Percentiles rank a stretch among this genome's conserved stretches.
Conservation (phyloP, 2,797 vertebrate genomes). For the Alexandromys oeconomus region DNA sequence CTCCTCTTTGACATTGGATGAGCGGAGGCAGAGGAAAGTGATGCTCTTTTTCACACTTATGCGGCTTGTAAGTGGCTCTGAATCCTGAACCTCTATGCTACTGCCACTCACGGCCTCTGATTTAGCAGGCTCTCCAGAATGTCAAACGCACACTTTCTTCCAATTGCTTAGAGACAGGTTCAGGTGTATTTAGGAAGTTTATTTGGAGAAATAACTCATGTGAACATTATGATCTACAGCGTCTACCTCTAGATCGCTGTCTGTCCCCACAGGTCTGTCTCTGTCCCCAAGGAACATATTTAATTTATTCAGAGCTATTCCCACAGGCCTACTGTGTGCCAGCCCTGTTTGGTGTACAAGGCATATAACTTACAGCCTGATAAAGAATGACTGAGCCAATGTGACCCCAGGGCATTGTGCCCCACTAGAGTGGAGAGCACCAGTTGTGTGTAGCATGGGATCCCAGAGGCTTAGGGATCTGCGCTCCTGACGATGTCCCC, state of each 20-base stretch:
- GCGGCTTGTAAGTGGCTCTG: fast-evolving
- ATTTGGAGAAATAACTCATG: not conserved
- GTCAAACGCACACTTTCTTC: not conserved
- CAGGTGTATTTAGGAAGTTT: not conserved
- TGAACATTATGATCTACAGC: not conserved
- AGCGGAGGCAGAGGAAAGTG: not conserved
- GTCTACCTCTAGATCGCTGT: not conserved
- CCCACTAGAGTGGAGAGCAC: not conserved
- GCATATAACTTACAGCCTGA: not conserved
- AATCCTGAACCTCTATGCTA: not conserved
- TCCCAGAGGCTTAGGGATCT: not conserved
- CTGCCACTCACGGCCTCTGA: fast-evolving
- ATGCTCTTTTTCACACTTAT: not conserved
- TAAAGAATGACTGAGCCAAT: not conserved
- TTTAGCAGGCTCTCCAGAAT: not conserved
- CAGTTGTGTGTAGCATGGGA: not conserved
- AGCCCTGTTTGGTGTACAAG: not conserved
- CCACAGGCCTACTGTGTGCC: not conserved
- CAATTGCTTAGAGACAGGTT: not conserved
- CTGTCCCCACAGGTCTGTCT: not conserved
- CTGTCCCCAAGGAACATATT: not conserved
- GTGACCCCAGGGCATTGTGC: not conserved
- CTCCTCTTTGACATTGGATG: not conserved
- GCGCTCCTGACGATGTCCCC: not conserved
- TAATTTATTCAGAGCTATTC: not conserved